These are phyloP conservation scores for Lamprologus speciosus DNA, from an alignment of 2,113 vertebrate genomes.

Conservation along the genomic window DNA sequence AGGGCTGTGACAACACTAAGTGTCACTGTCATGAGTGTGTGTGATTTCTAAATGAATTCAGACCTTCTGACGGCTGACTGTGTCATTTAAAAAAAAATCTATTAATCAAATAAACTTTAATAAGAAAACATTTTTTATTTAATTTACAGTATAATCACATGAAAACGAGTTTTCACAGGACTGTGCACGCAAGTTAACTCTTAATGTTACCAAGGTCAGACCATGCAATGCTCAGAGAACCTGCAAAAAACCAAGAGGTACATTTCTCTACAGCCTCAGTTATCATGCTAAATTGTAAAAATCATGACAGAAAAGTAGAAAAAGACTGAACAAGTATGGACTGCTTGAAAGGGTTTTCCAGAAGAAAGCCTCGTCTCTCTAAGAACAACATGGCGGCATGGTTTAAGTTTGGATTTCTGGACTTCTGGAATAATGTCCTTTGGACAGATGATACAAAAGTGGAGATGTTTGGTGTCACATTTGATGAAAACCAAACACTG, in stretches of 20 bases:
- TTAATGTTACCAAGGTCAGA: background rate
- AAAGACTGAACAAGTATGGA: background rate
- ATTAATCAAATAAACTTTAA: background rate
- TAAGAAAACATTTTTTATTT: background rate
- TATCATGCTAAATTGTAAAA: background rate
- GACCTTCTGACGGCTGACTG: fast-evolving
- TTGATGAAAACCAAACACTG: background rate
- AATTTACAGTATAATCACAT: background rate
- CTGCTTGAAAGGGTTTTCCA: background rate
- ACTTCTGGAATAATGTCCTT: background rate
- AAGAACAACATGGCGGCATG: fast-evolving
- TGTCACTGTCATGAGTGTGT: background rate
- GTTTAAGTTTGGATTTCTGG: background rate
- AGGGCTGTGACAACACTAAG: background rate
- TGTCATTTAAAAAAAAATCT: background rate
- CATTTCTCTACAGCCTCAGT: background rate
- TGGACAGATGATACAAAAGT: background rate
- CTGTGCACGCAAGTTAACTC: background rate
- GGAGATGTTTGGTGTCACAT: background rate
- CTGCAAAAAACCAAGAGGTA: background rate
- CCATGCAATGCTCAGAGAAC: background rate
- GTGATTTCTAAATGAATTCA: background rate
- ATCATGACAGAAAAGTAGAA: background rate
- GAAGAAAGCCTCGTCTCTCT: background rate
- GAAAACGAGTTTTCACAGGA: background rate